Conservation (phyloP, 2,797 vertebrate genomes). For the Cirrhinus molitorella region DNA sequence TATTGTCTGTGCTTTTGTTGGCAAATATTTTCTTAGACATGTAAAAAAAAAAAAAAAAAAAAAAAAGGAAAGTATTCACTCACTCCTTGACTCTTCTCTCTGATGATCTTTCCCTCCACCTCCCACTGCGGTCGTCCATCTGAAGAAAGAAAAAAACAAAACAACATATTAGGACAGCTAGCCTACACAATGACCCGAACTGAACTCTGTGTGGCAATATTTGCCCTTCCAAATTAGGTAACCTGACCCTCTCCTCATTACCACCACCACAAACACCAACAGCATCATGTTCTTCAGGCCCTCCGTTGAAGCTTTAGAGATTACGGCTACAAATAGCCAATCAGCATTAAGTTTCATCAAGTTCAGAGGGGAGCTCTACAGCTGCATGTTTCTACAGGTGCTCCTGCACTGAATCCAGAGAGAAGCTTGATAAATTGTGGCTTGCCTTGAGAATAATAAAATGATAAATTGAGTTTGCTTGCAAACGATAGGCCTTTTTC, state of each 20-base stretch:
- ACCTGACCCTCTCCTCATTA: conserved; percentile 14
- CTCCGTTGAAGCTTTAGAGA: not conserved
- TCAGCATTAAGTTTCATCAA: not conserved
- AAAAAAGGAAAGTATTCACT: conserved; percentile 68
- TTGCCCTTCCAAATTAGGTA: not conserved
- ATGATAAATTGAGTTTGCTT: conserved; percentile 16
- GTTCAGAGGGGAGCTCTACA: not conserved
- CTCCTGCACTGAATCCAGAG: not conserved
- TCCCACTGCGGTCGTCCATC: conserved; percentile 99
- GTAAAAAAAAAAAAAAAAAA: no score
- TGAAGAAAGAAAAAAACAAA: conserved; percentile 68
- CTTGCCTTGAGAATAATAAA: not conserved
- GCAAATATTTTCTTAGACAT: conserved; percentile 8
- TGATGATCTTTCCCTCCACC: conserved; percentile 94
- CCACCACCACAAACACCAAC: not conserved
- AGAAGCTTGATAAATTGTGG: conserved; percentile 15
- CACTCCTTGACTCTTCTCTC: conserved; percentile 95
- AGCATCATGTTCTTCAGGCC: conserved; percentile 6
- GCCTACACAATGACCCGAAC: not conserved
- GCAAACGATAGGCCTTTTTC: conserved; percentile 28
- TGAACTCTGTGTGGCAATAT: conserved; percentile 8
- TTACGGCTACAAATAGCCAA: conserved; percentile 13
- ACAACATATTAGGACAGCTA: not conserved
- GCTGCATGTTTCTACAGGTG: conserved; percentile 32
- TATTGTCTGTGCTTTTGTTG: not conserved